Evolutionary conservation across 2,797 vertebrate genomes (phyloP).

Genomic region (Helarctos malayanus): DNA sequence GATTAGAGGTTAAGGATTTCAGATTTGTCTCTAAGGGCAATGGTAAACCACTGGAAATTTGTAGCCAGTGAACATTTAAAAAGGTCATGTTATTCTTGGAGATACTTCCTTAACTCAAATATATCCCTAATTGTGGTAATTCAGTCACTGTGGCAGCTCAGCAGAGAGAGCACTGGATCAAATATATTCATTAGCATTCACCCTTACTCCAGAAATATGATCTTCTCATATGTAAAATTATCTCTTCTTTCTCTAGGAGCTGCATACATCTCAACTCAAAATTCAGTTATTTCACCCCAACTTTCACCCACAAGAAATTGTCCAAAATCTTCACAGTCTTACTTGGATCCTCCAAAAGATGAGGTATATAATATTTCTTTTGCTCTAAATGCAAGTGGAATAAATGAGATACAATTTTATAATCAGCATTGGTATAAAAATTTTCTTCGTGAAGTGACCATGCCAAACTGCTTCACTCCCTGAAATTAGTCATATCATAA

Average conservation of each 20-base stretch:
- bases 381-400: background rate
- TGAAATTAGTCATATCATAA: background rate
- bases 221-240: background rate
- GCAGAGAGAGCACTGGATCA: background rate
- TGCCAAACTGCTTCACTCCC: background rate
- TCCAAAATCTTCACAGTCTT: background rate
- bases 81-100: background rate
- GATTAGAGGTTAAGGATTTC: constrained; percentile 12
- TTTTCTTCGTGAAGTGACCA: background rate
- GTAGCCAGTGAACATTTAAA: background rate
- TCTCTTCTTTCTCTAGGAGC: constrained; percentile 36
- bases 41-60: background rate
- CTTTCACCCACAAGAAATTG: constrained; percentile 54
- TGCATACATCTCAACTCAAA: background rate
- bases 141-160: background rate
- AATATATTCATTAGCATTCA: background rate
- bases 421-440: background rate
- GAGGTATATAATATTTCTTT: constrained; percentile 60
- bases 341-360: background rate
- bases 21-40: background rate
- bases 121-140: background rate
- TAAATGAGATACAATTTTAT: background rate
- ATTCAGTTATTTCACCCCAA: background rate
- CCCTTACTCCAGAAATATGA: background rate
- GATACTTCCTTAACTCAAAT: background rate